Evolutionary conservation across 2,797 vertebrate genomes (phyloP), one percentile per base, ranked within the genome.

Genomic region (Muscicapa comitata): DNA sequence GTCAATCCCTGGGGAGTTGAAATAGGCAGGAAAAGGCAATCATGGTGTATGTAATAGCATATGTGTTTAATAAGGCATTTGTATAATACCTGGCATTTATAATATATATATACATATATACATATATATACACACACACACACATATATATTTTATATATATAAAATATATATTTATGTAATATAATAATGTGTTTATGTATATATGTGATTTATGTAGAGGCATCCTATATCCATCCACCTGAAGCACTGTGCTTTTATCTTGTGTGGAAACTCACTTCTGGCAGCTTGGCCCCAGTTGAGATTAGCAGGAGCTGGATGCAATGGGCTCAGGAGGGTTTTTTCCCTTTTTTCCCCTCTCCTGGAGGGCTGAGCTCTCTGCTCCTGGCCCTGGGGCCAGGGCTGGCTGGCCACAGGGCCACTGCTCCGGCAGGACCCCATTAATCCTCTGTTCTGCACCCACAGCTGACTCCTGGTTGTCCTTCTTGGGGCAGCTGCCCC

Each of bases 151-250:
- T 11, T 13, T 13, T 38, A 38, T 38, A 38, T 38, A 38, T 38
- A 38, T 38, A 38, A 13, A 21, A 45, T 45, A 45, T 45, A 45
- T 45, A 21, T 45, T 45, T 45, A 45, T 45, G 21, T 23, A 45
- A 45, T 45, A 23, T 23, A 45, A 45, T 23, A 45, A 45, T 12
- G 7, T 26, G 13, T 57, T 23, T 59, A 5, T 79, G 31, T 16
- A 31, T 17, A 7, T 11, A 4, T 31, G 4, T 23, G 10, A 37
- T 63, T 77, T 28, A 17, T 28, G 18, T 11, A 17, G 48, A 37
- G 24, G 45, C 6, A 23, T 29, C 0, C 1, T 26, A 8, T 50
- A 40, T 14, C 35, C 31, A 10, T 23, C 6, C 1, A 6, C 33
- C 1, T 65, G 81, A 70, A 62, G 50, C 10, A 33, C 23, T 8